Evolutionary conservation across 2,797 vertebrate species (phyloP), one percentile per base, ranked within the genome.

Genomic region (Sarcoramphus papa): DNA sequence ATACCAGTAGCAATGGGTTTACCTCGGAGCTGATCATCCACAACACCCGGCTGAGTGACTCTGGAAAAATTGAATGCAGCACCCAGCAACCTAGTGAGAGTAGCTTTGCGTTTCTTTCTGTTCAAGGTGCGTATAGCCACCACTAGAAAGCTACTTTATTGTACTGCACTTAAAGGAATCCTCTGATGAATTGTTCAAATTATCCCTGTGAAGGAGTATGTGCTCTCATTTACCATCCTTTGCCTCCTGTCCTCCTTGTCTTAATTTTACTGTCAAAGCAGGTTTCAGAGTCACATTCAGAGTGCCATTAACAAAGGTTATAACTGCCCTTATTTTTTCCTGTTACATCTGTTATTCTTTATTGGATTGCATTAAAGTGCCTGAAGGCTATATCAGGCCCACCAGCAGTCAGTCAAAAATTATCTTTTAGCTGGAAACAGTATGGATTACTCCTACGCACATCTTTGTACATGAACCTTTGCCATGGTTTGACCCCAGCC

Each of bases 101-200:
- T 8, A 92, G 78, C 25, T 96, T 97, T 5, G 98, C 98, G 9
- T 98, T 87, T 48, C 98, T 99, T 70, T 96, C 97, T 3, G 98
- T 99, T 35, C 98, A 99, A 98, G 99, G 99, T 99, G 45, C 5
- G 98, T 94, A 86, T 11, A 21, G 17, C n/a, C 77, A 51, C 65
- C 54, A 9, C 13, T 12, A 60, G 12, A 64, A 75, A 40, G 62
- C 48, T 88, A 6, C 14, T 85, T 41, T 59, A 1, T 45, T 47
- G 16, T 24, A 30, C 24, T 56, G 33, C 41, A 12, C 64, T 79
- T 59, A 14, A 87, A 53, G 50, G 64, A 74, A 67, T 88, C 40
- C 57, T 80, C 78, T 88, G 79, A 75, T 28, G 74, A 53, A 37
- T 48, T 69, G 28, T 33, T 51, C 50, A 48, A 12, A 56, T 74